Percentiles rank a stretch among this genome's conserved stretches.
Evolutionary conservation across 2,797 vertebrate species (phyloP).

Genomic region (Bucorvus abyssinicus): DNA sequence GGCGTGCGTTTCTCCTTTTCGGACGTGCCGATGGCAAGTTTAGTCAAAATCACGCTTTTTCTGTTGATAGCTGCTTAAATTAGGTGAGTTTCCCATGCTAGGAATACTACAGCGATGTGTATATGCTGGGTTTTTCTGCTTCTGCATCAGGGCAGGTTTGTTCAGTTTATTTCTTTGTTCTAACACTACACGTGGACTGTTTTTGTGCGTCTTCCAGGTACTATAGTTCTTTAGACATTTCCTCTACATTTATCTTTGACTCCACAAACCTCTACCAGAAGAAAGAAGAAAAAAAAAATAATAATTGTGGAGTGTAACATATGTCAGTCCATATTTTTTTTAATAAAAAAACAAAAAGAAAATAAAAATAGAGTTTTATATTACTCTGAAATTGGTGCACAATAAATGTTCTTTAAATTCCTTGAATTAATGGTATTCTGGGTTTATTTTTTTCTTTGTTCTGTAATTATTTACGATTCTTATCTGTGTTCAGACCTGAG

Average conservation of each 20-base stretch:
- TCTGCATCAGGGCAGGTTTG: not conserved
- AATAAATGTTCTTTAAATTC: slow-evolving; percentile 59
- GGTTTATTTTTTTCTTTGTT: slow-evolving; percentile 9
- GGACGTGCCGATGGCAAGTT: not conserved
- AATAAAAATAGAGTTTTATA: slow-evolving; percentile 50
- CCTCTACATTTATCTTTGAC: not conserved
- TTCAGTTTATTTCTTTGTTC: not conserved
- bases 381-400: slow-evolving; percentile 67
- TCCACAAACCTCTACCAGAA: slow-evolving; percentile 1
- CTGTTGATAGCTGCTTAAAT: not conserved
- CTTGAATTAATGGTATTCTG: slow-evolving; percentile 63
- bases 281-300: not conserved
- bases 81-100: not conserved
- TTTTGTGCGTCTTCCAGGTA: slow-evolving; percentile 35
- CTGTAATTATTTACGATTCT: slow-evolving; percentile 67
- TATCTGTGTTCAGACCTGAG: slow-evolving; percentile 62
- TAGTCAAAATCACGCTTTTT: not conserved
- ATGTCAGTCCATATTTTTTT: not conserved
- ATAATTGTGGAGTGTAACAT: not conserved
- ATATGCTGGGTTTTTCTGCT: not conserved
- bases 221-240: not conserved
- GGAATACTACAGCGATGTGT: not conserved
- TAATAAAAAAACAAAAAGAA: not conserved
- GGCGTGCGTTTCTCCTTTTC: rapidly evolving
- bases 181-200: not conserved